phyloP scores from a whole-genome alignment of 1,140 invertebrate genomes.

The Drosophila erecta region DNA sequence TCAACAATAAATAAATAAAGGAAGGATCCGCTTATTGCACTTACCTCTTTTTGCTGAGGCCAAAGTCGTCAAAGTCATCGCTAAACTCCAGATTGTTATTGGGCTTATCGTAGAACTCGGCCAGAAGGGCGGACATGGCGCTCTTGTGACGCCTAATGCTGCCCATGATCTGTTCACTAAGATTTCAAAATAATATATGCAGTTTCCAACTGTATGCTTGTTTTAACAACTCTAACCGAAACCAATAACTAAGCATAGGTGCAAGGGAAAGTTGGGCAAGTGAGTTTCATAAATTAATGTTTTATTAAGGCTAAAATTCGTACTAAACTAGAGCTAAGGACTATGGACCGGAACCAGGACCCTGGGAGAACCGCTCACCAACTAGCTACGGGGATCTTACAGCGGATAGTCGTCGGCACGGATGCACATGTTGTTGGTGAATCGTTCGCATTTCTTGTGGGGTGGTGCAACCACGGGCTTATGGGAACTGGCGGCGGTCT shows the following conservation, averaged over 20 bases:
- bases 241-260: slow-evolving; percentile 57
- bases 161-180: slow-evolving; percentile 90
- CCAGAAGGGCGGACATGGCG: slow-evolving; percentile 89
- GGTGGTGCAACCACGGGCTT: slow-evolving; percentile 47
- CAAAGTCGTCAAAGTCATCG: slow-evolving; percentile 79
- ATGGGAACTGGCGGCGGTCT: slow-evolving; percentile 61
- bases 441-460: slow-evolving; percentile 88
- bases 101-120: slow-evolving; percentile 87
- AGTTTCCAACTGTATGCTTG: background rate
- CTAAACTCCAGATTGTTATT: slow-evolving; percentile 75
- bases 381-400: slow-evolving; percentile 86
- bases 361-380: slow-evolving; percentile 31
- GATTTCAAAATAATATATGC: slow-evolving; percentile 16
- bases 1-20: background rate
- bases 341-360: slow-evolving; percentile 27
- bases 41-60: slow-evolving; percentile 73
- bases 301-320: slow-evolving; percentile 56
- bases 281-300: slow-evolving; percentile 63
- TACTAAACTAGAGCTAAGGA: slow-evolving; percentile 47
- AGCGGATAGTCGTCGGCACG: slow-evolving; percentile 91
- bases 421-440: slow-evolving; percentile 91
- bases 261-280: slow-evolving; percentile 42
- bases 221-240: slow-evolving; percentile 29
- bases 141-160: slow-evolving; percentile 90
- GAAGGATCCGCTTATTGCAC: background rate